Evolutionary conservation across 1,140 invertebrate species (phyloP).

Genomic region (Mactra quadrangularis): DNA sequence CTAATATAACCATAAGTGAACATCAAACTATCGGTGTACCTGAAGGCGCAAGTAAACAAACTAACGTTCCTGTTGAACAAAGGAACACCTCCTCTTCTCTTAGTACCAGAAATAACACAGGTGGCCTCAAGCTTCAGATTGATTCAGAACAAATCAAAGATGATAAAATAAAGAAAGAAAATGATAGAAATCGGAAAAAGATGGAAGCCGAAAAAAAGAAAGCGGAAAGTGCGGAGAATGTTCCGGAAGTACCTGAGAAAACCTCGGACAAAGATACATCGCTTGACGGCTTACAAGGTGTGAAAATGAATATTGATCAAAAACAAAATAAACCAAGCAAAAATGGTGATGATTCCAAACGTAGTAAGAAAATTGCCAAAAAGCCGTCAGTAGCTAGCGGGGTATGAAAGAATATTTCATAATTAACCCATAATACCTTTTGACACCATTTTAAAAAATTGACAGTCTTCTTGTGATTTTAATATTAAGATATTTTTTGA

Average conservation of each 20-base stretch:
- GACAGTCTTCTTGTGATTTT: too few species aligned
- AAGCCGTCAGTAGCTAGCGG: conserved; percentile 29
- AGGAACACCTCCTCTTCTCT: too few species aligned
- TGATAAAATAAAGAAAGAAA: neutral
- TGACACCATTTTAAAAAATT: too few species aligned
- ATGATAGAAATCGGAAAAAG: neutral
- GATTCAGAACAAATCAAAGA: neutral
- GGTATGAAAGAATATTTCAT: conserved; percentile 15
- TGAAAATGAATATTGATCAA: conserved; percentile 9
- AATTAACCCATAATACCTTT: neutral
- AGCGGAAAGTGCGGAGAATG: neutral
- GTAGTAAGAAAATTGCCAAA: neutral
- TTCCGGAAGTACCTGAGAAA: neutral
- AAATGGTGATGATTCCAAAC: neutral
- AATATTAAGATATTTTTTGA: too few species aligned
- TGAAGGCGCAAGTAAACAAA: too few species aligned
- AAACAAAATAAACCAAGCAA: neutral
- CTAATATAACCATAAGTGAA: too few species aligned
- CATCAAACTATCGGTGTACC: too few species aligned
- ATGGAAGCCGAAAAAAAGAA: neutral
- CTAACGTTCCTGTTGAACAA: too few species aligned
- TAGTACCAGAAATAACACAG: too few species aligned
- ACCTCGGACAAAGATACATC: neutral
- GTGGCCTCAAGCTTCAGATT: neutral
- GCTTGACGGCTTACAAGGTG: neutral